Conservation (phyloP, 2,113 vertebrate genomes). For the Pelodiscus sinensis region DNA sequence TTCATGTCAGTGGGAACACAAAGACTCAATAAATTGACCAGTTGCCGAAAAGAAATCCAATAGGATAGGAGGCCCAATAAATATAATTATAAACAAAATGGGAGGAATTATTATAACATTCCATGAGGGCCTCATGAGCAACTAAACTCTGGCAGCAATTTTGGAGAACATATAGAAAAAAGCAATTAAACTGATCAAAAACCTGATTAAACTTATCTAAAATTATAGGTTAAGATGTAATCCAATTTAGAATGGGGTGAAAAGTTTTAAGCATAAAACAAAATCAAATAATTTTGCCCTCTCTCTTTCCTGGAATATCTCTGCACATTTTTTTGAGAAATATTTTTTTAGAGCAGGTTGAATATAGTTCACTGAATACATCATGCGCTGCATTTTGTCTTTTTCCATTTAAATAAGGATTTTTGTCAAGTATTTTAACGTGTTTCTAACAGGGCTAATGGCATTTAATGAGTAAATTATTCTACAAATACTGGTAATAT, state of each 20-base stretch:
- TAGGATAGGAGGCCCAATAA: not conserved
- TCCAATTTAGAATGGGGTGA: not conserved
- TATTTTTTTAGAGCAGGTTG: not conserved
- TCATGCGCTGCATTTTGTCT: not conserved
- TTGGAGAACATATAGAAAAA: not conserved
- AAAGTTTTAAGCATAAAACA: not conserved
- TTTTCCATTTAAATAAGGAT: not conserved
- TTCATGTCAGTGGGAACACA: not conserved
- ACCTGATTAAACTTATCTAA: not conserved
- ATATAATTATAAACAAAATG: not conserved
- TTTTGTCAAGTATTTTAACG: constrained; percentile 12
- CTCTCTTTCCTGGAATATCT: not conserved
- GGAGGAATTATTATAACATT: not conserved
- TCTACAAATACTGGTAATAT: not conserved
- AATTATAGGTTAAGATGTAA: not conserved
- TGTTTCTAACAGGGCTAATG: not conserved
- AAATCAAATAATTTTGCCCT: constrained; percentile 4
- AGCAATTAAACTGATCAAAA: not conserved
- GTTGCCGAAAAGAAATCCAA: not conserved
- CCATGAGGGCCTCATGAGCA: not conserved
- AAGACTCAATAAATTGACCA: not conserved
- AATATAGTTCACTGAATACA: not conserved
- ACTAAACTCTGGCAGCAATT: not conserved
- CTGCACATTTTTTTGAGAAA: not conserved
- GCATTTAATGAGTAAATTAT: not conserved